Conservation (phyloP, 2,888 invertebrate genomes). For the Pseudococcus viburni region DNA sequence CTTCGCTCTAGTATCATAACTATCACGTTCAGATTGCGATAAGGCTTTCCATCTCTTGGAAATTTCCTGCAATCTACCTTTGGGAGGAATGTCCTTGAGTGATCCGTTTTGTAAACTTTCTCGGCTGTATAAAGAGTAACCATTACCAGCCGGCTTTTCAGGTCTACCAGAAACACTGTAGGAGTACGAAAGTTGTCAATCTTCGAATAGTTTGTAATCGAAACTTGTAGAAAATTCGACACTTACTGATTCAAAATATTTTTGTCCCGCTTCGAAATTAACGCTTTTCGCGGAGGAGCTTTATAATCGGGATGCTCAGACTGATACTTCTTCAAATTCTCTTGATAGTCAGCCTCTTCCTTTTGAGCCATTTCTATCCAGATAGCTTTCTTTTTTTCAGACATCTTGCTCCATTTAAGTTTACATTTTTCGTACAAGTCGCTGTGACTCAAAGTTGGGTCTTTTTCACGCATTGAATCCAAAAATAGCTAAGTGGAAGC, state of each 20-base stretch:
- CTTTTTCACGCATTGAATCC: conserved; percentile 17
- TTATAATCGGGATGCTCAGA: conserved; percentile 67
- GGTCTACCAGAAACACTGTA: conserved; percentile 66
- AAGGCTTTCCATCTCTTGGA: conserved; percentile 67
- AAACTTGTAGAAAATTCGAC: not conserved
- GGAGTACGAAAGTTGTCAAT: not conserved
- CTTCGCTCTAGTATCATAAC: conserved; percentile 61
- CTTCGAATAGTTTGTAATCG: too few relatives aligned
- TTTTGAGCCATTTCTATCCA: conserved; percentile 67
- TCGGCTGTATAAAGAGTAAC: conserved; percentile 65
- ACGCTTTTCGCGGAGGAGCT: conserved; percentile 64
- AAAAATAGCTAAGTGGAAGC: not conserved
- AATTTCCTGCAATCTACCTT: conserved; percentile 66
- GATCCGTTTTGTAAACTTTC: conserved; percentile 66
- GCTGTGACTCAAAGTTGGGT: not conserved
- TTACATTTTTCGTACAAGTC: conserved; percentile 57
- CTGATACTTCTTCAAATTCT: conserved; percentile 64
- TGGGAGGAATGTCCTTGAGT: conserved; percentile 62
- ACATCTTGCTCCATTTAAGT: conserved; percentile 65
- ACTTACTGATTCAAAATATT: conserved; percentile 65
- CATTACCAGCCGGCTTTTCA: conserved; percentile 67
- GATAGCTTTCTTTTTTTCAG: conserved; percentile 67
- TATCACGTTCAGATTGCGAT: conserved; percentile 63
- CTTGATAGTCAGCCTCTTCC: conserved; percentile 53
- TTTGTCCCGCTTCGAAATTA: conserved; percentile 67